These are phyloP conservation scores for Ophioderma brevispina DNA, from an alignment of 35 echinoderm and acorn worm genomes.

Conservation along the genomic window DNA sequence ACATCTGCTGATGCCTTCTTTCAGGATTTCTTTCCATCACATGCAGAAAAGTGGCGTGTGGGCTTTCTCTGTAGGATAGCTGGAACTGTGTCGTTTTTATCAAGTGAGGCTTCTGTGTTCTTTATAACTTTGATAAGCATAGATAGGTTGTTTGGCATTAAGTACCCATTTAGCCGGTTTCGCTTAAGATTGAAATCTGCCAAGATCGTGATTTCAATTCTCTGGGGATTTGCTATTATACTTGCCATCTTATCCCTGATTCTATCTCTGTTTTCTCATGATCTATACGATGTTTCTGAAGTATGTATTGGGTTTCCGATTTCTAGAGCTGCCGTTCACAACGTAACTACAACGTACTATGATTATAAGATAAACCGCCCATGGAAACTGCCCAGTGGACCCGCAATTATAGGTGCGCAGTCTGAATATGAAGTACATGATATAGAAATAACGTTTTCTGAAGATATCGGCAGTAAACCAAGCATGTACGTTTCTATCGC, in stretches of 20 bases:
- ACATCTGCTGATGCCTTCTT: not conserved
- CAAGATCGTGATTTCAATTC: not conserved
- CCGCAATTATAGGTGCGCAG: too few species aligned
- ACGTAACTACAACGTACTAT: too few species aligned
- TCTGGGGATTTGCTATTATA: not conserved
- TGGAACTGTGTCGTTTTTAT: not conserved
- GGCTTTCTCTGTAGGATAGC: not conserved
- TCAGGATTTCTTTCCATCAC: not conserved
- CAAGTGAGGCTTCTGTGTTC: not conserved
- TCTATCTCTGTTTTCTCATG: not conserved
- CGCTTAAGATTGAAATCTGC: not conserved
- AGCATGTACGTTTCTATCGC: too few species aligned
- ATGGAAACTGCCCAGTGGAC: too few species aligned
- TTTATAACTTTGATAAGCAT: not conserved
- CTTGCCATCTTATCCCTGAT: not conserved
- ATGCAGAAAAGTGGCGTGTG: not conserved
- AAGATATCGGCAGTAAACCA: too few species aligned
- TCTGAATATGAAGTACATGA: too few species aligned
- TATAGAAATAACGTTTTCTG: too few species aligned
- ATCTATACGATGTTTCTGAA: not conserved
- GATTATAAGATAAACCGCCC: too few species aligned
- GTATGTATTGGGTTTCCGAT: not conserved
- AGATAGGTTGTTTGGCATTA: not conserved
- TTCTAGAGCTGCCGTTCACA: too few species aligned
- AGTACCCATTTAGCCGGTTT: not conserved